phyloP scores from a whole-genome alignment of 2,888 invertebrate species.

The Ptilodon capucinus region DNA sequence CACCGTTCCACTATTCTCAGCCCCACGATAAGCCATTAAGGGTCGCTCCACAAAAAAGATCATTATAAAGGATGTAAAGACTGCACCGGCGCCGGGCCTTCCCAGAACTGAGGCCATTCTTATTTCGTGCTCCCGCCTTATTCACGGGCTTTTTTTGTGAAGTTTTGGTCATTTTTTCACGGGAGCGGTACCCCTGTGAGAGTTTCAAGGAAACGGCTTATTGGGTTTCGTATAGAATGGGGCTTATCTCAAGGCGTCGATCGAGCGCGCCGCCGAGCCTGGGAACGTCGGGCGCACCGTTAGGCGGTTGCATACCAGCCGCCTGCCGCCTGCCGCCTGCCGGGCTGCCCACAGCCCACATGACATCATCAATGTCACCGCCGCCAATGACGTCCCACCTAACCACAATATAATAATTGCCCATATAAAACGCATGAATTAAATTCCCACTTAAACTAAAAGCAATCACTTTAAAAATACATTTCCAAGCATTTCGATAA shows the following conservation, averaged over 20 bases:
- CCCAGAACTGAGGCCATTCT: slow-evolving; percentile 79
- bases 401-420: slow-evolving; percentile 32
- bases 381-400: slow-evolving; percentile 41
- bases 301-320: slow-evolving; percentile 36
- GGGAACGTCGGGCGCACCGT: slow-evolving; percentile 65
- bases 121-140: slow-evolving; percentile 80
- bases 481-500: slow-evolving; percentile 17
- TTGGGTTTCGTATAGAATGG: slow-evolving; percentile 76
- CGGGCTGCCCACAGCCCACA: slow-evolving; percentile 37
- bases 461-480: no score
- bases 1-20: slow-evolving; percentile 57
- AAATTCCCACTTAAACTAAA: no score
- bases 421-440: no score
- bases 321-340: slow-evolving; percentile 20
- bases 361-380: slow-evolving; percentile 47
- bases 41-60: slow-evolving; percentile 73
- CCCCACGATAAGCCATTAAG: slow-evolving; percentile 74
- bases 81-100: slow-evolving; percentile 78
- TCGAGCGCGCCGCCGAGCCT: slow-evolving; percentile 55
- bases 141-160: slow-evolving; percentile 70
- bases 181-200: slow-evolving; percentile 75
- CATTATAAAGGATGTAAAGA: slow-evolving; percentile 79
- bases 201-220: slow-evolving; percentile 79
- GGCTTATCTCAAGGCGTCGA: slow-evolving; percentile 70
- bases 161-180: slow-evolving; percentile 70